These are phyloP conservation scores for Bombus turneri DNA, from an alignment of 1,140 invertebrate genomes.

Conservation along the genomic window DNA sequence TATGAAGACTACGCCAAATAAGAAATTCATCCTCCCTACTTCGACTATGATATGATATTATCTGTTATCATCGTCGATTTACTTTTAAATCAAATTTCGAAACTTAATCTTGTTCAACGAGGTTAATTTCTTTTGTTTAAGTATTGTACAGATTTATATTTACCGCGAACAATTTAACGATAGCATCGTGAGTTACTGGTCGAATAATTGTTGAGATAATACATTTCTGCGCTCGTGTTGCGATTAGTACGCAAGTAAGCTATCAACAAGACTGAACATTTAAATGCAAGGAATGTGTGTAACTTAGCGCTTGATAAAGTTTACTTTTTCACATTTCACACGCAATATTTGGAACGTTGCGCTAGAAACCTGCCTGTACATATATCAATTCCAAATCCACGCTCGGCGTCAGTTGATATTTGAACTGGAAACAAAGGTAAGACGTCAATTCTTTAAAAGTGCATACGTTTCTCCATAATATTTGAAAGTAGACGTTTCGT, in stretches of 20 bases:
- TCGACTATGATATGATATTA: neutral
- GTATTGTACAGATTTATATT: neutral
- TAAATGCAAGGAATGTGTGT: constrained; percentile 8
- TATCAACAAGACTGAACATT: constrained; percentile 14
- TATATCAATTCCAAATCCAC: neutral
- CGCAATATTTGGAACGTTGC: neutral
- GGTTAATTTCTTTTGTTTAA: neutral
- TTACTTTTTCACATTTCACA: neutral
- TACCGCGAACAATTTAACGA: neutral
- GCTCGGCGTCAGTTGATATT: neutral
- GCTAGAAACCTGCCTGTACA: neutral
- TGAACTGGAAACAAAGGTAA: neutral
- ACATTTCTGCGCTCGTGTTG: neutral
- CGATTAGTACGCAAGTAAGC: neutral
- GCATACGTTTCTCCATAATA: neutral
- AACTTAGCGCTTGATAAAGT: neutral
- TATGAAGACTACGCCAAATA: neutral
- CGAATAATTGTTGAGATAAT: constrained; percentile 18
- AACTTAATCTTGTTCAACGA: neutral
- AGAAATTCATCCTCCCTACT: neutral
- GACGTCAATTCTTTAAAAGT: neutral
- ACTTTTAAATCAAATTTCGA: neutral
- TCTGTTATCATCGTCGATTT: neutral
- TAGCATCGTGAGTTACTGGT: neutral
- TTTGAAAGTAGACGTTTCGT: neutral